Base-by-base conservation (phyloP, 1,140 invertebrate species). In the Mizuhopecten yessoensis region DNA sequence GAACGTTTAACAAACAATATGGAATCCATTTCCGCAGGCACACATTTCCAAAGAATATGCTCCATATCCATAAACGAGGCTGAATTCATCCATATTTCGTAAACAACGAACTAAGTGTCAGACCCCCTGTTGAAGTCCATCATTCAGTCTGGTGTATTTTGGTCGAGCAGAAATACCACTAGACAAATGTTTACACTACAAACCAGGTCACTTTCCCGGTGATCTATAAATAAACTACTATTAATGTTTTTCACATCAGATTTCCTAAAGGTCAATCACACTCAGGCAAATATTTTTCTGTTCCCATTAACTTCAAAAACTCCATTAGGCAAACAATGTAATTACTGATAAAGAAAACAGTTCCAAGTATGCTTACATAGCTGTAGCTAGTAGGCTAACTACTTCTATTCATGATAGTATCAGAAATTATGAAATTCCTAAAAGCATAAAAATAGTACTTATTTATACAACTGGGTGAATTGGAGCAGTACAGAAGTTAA, bases 161-260 rank as follows among this genome's bases (percentile, higher is more conserved):
- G 57, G 23, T 75, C 5, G 11, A 75, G 29, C 57, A 75, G 5
- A 75, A 75, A 75, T 29, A 49, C 45, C 45, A 49, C 57, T 29
- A 29, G 57, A 75, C 23, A 23, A 75, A 75, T 75, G 57, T 75
- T 75, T 75, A 75, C 45, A 9, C 13, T 20, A 20, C 20, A 10
- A n/a, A 49, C 13, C 1, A 20, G 45, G 45, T 49, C 45, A 49
- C 45, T 49, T 49, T 45, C 57, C 57, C n/a, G n/a, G 23, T 29
- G 57, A 75, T 75, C 57, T 75, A 75, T 29, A 75, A 29, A 75
- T 75, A 75, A 29, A 75, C 57, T 11, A 75, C 57, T 75, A 75
- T 75, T 75, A 75, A 75, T 75, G 57, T 29, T 75, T 75, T 75
- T 75, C 57, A 75, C 57, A 75, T 75, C 57, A 75, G 57, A 75